Conservation (phyloP, 2,113 vertebrate species). For the Poecilia latipinna region DNA sequence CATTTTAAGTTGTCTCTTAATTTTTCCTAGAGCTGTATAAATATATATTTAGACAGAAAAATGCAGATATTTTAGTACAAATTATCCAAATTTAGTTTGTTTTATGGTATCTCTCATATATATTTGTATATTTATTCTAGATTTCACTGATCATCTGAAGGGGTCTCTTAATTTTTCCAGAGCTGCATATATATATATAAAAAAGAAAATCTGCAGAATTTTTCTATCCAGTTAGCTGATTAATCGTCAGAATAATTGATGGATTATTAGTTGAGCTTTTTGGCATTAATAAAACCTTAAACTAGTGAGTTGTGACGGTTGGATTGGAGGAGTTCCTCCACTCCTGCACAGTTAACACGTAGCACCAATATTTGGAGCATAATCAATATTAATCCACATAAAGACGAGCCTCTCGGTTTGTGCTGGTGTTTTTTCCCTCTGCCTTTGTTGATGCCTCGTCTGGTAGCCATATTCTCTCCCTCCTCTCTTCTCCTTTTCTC, state of each 20-base stretch:
- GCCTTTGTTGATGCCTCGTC: slow-evolving; percentile 39
- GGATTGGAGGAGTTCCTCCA: neutral
- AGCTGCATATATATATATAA: no score
- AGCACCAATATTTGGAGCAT: neutral
- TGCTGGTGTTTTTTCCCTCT: neutral
- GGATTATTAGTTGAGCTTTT: neutral
- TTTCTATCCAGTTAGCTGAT: no score
- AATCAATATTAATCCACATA: slow-evolving; percentile 9
- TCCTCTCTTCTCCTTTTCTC: slow-evolving; percentile 32
- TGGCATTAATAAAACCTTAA: neutral
- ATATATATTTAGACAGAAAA: no score
- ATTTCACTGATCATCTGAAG: no score
- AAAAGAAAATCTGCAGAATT: no score
- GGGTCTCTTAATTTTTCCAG: no score
- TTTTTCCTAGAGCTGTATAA: no score
- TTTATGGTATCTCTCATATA: no score
- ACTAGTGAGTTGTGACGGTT: neutral
- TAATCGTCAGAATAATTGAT: no score
- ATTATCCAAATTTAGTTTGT: no score
- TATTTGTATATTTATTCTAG: no score
- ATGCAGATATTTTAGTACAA: neutral
- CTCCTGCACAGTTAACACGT: neutral
- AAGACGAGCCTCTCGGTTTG: slow-evolving; percentile 16
- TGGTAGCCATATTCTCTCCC: slow-evolving; percentile 51
- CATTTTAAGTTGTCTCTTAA: no score